Percentiles rank a stretch among this genome's conserved stretches.
Evolutionary conservation across 2,113 vertebrate genomes (phyloP).

Genomic region (Chaenogobius annularis): DNA sequence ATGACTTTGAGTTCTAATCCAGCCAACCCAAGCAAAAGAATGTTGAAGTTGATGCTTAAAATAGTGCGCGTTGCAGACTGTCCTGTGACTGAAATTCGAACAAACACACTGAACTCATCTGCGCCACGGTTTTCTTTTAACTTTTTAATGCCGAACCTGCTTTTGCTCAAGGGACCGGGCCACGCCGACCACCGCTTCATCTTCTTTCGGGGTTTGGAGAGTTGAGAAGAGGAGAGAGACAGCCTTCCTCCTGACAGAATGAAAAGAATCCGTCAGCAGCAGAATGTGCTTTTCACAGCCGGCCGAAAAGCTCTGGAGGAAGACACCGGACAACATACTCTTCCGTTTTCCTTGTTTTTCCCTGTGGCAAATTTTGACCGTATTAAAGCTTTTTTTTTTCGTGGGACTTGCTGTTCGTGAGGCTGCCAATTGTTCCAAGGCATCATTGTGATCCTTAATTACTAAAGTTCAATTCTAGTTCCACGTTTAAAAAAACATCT

Average conservation of each 20-base stretch:
- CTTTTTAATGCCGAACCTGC: constrained; percentile 21
- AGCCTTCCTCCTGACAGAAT: constrained; percentile 8
- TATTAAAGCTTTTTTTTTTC: not conserved
- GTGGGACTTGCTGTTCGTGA: not conserved
- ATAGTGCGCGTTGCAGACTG: no score
- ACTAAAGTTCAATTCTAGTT: no score
- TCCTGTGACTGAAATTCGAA: no score
- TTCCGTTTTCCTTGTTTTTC: not conserved
- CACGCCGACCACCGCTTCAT: constrained; percentile 28
- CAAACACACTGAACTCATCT: no score
- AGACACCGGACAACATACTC: constrained; percentile 17
- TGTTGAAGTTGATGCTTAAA: no score
- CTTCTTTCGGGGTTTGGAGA: constrained; percentile 25
- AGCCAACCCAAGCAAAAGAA: not conserved
- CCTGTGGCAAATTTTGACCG: constrained; percentile 6
- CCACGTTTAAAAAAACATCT: no score
- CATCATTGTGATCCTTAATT: not conserved
- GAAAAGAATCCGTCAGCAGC: constrained; percentile 34
- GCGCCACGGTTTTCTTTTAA: constrained; percentile 20
- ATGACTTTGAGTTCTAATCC: not conserved
- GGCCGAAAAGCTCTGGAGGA: constrained; percentile 14
- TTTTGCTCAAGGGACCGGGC: constrained; percentile 18
- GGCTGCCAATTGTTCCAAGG: no score
- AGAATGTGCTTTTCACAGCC: constrained; percentile 17
- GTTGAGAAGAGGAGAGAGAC: constrained; percentile 29